These are phyloP conservation scores for Raja brachyura DNA, from an alignment of 2,113 vertebrate species.

Conservation along the genomic window DNA sequence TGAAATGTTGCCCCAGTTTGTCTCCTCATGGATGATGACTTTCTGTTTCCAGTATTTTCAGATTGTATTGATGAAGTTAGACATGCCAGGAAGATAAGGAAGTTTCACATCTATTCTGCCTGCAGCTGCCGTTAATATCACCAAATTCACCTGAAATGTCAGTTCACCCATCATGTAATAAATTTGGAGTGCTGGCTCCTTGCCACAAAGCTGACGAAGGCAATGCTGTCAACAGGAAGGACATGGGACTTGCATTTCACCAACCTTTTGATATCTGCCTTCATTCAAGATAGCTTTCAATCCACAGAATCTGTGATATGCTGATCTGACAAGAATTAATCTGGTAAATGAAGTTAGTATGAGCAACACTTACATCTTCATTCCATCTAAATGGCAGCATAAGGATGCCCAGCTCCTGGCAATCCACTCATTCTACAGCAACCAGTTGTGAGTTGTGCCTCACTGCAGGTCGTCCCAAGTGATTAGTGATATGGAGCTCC, in stretches of 20 bases:
- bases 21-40: background rate
- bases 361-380: background rate
- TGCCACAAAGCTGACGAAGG: background rate
- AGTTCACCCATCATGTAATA: background rate
- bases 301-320: background rate
- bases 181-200: background rate
- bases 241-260: background rate
- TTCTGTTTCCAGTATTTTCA: background rate
- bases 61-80: background rate
- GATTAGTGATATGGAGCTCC: background rate
- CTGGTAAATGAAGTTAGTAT: background rate
- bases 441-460: background rate
- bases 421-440: background rate
- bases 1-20: too few species aligned
- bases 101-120: background rate
- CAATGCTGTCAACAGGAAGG: background rate
- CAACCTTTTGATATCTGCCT: background rate
- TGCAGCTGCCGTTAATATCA: background rate
- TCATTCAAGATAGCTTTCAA: background rate
- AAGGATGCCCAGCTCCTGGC: background rate
- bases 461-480: background rate
- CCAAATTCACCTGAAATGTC: background rate
- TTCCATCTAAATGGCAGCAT: background rate
- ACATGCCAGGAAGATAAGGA: background rate
- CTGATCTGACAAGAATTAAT: background rate